These are phyloP conservation scores for Craniophora ligustri DNA, from an alignment of 2,888 invertebrate species.

Conservation along the genomic window DNA sequence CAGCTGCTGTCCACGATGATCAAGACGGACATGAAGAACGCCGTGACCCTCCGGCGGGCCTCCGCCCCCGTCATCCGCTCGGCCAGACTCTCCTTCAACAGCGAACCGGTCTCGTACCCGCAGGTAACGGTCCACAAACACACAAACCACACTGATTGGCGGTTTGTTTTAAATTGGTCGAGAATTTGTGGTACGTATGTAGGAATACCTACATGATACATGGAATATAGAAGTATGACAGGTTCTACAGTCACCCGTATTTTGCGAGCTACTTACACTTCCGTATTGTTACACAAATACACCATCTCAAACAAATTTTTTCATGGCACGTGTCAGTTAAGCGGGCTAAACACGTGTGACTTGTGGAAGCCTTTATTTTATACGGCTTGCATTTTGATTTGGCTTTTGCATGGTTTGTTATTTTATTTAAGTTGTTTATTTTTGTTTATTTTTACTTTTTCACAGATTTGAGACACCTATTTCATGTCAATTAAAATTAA, in stretches of 20 bases:
- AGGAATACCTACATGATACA: neutral
- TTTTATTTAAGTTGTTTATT: constrained; percentile 8
- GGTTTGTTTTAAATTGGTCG: neutral
- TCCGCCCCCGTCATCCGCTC: constrained; percentile 82
- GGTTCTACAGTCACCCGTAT: constrained; percentile 4
- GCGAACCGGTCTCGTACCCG: constrained; percentile 79
- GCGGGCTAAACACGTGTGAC: neutral
- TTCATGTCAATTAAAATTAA: neutral
- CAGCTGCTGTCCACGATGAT: constrained; percentile 93
- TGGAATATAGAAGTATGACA: constrained; percentile 5
- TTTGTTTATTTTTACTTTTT: neutral
- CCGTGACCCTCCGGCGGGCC: constrained; percentile 81
- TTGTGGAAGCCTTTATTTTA: constrained; percentile 1
- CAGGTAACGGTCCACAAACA: constrained; percentile 67
- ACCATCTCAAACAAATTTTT: too few relatives aligned
- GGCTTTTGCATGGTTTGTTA: constrained; percentile 43
- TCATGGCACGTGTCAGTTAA: too few relatives aligned
- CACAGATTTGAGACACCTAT: neutral
- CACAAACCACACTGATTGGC: constrained; percentile 5
- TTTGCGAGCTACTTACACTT: neutral
- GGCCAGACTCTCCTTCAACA: constrained; percentile 75
- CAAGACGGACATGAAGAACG: constrained; percentile 92
- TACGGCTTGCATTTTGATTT: constrained; percentile 44
- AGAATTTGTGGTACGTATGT: constrained; percentile 15
- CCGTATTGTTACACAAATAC: too few relatives aligned